Percentiles rank a stretch among this genome's conserved stretches.
phyloP scores from a whole-genome alignment of 2,888 invertebrate species.

The Drosophila koepferae region DNA sequence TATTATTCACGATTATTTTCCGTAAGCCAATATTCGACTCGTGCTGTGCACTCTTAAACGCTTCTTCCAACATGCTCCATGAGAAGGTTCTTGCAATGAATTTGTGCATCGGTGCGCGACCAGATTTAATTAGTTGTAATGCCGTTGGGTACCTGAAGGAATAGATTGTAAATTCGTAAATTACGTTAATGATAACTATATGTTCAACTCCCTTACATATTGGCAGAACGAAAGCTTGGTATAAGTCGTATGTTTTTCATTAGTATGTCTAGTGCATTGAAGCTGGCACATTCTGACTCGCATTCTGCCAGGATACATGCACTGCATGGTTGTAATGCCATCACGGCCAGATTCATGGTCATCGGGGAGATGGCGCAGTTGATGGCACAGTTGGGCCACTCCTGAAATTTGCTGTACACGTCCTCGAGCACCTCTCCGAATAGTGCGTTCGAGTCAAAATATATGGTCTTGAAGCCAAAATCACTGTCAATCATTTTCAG shows the following conservation, averaged over 20 bases:
- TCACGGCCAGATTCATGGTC: conserved; percentile 79
- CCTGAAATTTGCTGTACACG: conserved; percentile 57
- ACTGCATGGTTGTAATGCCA: conserved; percentile 76
- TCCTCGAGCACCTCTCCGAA: conserved; percentile 61
- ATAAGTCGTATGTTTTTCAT: conserved; percentile 80
- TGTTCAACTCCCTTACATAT: conserved; percentile 68
- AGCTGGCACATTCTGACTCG: conserved; percentile 77
- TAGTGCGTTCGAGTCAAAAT: conserved; percentile 53
- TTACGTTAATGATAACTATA: background rate
- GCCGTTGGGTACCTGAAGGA: conserved; percentile 77
- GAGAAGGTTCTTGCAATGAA: conserved; percentile 61
- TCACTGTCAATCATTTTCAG: conserved; percentile 55
- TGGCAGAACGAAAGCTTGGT: conserved; percentile 80
- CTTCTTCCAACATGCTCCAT: conserved; percentile 63
- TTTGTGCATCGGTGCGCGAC: conserved; percentile 66
- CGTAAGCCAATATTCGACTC: conserved; percentile 75
- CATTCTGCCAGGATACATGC: conserved; percentile 78
- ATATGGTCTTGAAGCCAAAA: conserved; percentile 66
- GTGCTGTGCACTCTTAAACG: conserved; percentile 72
- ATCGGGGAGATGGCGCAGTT: conserved; percentile 77
- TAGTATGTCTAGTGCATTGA: conserved; percentile 78
- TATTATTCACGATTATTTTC: conserved; percentile 74
- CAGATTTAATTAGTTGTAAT: conserved; percentile 71
- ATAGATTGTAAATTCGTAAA: background rate
- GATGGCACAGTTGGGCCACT: conserved; percentile 78